Evolutionary conservation across 2,797 vertebrate species (phyloP), one percentile per base, ranked within the genome.

Genomic region (Artibeus jamaicensis): DNA sequence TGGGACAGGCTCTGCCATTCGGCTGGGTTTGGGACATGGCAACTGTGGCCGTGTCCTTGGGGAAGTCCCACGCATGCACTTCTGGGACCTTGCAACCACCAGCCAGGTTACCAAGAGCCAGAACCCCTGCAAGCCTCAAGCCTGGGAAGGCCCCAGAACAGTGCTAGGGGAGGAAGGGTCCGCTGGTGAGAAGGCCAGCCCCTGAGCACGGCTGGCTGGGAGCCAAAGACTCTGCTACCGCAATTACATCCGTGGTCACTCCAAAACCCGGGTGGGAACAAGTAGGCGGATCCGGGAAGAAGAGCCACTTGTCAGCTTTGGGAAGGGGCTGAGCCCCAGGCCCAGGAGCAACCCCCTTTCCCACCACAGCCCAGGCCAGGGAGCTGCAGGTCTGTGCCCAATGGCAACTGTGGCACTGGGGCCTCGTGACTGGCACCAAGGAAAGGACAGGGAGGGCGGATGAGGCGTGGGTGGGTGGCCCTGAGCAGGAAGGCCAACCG

Each of bases 401-500:
- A 68, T 3, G 10, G 37, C 2, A 83, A 62, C 34, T 48, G 19
- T 22, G 34, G 44, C 21, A 21, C 78, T 32, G 11, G 44, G 44
- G 39, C 19, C 37, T 10, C 32, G 2, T 14, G 70, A 68, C 29
- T n/a, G 78, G 34, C 29, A 48, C 26, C 32, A 53, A 78, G 53
- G 57, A 39, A 9, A 19, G 44, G 29, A 19, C 0, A 0, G 21
- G 24, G 24, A 24, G 15, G 4, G 14, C 39, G 53, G 59, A 42
- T 0, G 3, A 86, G 42, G 0, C 11, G 16, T 0, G 10, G 34
- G 16, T 9, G 5, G 26, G 21, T 9, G 1, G 62, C 9, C 29
- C 34, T 7, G 22, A 29, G 39, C 21, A 50, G 16, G 57, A 34
- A 62, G 73, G 90, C 50, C 57, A 26, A 29, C 44, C 42, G 0